Base-by-base conservation (phyloP, 2,797 vertebrate species). In the Aeoliscus strigatus region DNA sequence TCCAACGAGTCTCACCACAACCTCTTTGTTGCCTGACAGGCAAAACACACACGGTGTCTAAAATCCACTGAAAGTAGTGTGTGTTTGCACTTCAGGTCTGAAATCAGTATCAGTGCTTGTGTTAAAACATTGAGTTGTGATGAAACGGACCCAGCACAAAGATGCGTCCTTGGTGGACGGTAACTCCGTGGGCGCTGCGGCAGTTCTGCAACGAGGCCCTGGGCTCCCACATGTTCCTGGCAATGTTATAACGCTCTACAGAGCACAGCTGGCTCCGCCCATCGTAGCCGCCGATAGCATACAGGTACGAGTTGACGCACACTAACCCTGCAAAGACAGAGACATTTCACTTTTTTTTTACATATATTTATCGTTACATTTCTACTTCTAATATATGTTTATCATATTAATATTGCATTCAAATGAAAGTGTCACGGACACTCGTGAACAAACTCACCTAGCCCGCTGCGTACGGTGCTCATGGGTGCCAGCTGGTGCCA, bases 251-350 rank as follows among this genome's bases (percentile, higher is more conserved):
- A 8, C 88, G 77, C 66, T 92, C 90, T 75, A 84, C 69, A 0
- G 82, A 76, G 34, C 70, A 70, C 36, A 91, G 81, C 74, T 91
- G 90, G 31, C 18, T 73, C 50, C 13, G 77, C 8, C 90, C 90
- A 18, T 91, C 86, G 6, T 89, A 92, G 2, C 90, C 90, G 18
- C 90, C 90, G 11, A 89, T 59, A 1, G 87, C 88, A 3, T 88
- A 92, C 51, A 91, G 78, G 66, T 80, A 70, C 1, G 63, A 65
- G 73, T 86, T 87, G 57, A 90, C 4, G 30, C 85, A 81, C 39
- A 82, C 88, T 56, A 91, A 33, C 1, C 89, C 90, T 92, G 61
- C 3, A 44, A 28, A 51, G 6, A 50, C 8, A 40, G 4, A 14
- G n/a, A n/a, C n/a, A n/a, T n/a, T n/a, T n/a, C n/a, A n/a, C n/a